phyloP scores from a whole-genome alignment of 2,797 vertebrate species.

The Sciurus vulgaris region DNA sequence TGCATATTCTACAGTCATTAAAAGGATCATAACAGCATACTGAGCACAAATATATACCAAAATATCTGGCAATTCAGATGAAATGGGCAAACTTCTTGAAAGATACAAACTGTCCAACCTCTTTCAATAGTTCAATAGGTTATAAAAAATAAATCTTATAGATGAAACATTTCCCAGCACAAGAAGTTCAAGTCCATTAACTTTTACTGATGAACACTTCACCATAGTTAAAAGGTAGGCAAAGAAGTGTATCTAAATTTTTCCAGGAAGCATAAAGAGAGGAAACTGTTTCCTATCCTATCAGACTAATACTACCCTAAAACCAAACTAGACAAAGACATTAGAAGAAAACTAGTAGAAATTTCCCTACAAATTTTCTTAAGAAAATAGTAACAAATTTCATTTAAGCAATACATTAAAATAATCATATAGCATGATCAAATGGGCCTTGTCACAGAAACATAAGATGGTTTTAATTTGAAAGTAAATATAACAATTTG shows the following conservation, averaged over 20 bases:
- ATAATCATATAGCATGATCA: not conserved
- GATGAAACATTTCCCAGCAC: not conserved
- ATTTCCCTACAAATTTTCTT: not conserved
- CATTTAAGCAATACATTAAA: not conserved
- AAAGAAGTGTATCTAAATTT: not conserved
- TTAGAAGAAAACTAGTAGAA: not conserved
- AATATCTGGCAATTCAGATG: not conserved
- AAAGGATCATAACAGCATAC: not conserved
- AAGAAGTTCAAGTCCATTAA: not conserved
- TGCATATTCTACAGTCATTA: not conserved
- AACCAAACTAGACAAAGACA: not conserved
- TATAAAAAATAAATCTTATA: not conserved
- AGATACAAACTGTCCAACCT: not conserved
- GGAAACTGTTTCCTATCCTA: not conserved
- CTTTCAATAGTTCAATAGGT: not conserved
- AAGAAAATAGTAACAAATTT: not conserved
- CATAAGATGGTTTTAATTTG: not conserved
- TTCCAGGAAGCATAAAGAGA: not conserved
- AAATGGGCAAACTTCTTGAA: not conserved
- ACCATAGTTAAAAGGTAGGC: not conserved
- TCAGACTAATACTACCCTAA: not conserved
- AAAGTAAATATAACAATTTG: not conserved
- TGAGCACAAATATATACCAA: not conserved
- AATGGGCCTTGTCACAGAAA: not conserved
- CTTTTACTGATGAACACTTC: not conserved